phyloP scores from a whole-genome alignment of 2,888 invertebrate genomes.

The Plutella xylostella region DNA sequence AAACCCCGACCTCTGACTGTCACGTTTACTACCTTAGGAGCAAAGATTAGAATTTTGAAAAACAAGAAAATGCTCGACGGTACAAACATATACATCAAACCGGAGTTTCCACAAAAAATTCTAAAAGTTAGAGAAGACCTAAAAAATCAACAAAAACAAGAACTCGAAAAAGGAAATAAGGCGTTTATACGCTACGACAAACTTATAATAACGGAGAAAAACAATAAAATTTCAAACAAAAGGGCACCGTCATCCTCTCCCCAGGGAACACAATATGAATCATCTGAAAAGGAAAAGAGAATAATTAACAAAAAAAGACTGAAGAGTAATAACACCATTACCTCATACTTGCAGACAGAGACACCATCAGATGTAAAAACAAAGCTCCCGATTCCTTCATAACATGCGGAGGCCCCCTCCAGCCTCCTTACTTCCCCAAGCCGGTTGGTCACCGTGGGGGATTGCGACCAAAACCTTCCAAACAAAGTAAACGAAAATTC shows the following conservation, averaged over 20 bases:
- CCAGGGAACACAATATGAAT: too few species aligned
- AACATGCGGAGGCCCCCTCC: not conserved
- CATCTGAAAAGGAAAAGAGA: not conserved
- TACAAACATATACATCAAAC: not conserved
- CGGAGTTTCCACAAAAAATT: not conserved
- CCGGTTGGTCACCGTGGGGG: not conserved
- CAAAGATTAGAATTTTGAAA: not conserved
- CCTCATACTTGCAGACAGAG: too few species aligned
- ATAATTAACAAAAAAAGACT: not conserved
- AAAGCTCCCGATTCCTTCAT: not conserved
- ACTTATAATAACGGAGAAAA: not conserved
- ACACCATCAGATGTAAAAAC: too few species aligned
- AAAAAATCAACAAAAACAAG: not conserved
- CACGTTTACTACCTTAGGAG: not conserved
- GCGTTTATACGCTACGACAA: not conserved
- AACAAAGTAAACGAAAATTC: too few species aligned
- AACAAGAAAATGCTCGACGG: not conserved
- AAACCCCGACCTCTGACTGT: not conserved
- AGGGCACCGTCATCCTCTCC: not conserved
- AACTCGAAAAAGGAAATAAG: not conserved
- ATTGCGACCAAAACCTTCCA: not conserved
- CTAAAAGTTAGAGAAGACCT: not conserved
- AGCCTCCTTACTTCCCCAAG: not conserved
- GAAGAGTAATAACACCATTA: not conserved
- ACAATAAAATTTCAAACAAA: not conserved